A percentile compares a stretch with the other conserved stretches of the same genome.
Evolutionary conservation across 2,888 invertebrate genomes (phyloP).

Genomic region (Lucinisca nassula): DNA sequence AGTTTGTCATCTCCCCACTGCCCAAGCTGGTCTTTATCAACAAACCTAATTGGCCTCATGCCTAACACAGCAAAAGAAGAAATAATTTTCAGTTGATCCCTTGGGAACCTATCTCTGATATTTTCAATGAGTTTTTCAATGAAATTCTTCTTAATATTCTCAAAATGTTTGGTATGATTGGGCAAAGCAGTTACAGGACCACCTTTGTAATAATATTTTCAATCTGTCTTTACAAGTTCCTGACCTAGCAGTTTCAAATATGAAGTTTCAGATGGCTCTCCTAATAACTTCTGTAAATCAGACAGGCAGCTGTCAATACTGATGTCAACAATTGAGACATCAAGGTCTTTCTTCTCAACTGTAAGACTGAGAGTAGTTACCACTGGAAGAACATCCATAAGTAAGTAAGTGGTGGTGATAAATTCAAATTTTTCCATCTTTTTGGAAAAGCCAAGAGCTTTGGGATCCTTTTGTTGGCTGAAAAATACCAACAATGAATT

Average conservation of each 20-base stretch:
- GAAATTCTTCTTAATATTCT: neutral
- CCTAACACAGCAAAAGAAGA: neutral
- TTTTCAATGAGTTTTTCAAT: neutral
- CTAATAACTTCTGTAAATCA: neutral
- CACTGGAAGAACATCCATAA: constrained; percentile 28
- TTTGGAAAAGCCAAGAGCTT: constrained; percentile 30
- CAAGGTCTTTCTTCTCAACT: neutral
- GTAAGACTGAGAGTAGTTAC: neutral
- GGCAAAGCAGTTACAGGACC: neutral
- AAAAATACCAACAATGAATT: neutral
- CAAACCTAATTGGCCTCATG: neutral
- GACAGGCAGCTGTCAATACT: no score
- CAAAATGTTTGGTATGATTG: neutral
- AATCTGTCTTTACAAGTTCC: neutral
- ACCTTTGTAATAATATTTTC: neutral
- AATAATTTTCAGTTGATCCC: neutral
- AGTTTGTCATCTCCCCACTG: neutral
- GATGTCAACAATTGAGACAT: neutral
- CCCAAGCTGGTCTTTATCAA: neutral
- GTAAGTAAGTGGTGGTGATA: constrained; percentile 24
- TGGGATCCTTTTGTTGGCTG: constrained; percentile 14
- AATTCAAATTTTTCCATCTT: constrained; percentile 30
- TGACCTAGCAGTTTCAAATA: neutral
- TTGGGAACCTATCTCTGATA: neutral
- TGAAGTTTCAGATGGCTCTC: neutral